Conservation (phyloP, 2,888 invertebrate species). For the Tromatobia lineatoria region DNA sequence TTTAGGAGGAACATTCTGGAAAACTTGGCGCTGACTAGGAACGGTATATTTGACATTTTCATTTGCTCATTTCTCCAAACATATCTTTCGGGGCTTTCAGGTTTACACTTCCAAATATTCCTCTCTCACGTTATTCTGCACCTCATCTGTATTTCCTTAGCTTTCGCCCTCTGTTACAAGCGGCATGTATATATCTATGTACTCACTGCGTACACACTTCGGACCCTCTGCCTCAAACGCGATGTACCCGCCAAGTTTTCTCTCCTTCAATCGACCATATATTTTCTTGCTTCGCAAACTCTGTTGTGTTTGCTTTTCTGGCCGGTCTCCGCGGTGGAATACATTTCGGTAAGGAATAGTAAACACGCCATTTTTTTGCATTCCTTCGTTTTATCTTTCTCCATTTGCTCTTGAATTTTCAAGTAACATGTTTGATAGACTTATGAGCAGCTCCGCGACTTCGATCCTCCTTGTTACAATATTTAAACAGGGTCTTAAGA, state of each 20-base stretch:
- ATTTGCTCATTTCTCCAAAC: constrained; percentile 20
- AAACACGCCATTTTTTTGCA: constrained; percentile 60
- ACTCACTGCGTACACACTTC: constrained; percentile 19
- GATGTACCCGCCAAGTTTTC: neutral
- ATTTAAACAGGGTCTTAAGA: too few relatives aligned
- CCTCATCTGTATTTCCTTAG: constrained; percentile 19
- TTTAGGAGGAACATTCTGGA: neutral
- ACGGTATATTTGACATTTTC: neutral
- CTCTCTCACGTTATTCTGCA: constrained; percentile 21
- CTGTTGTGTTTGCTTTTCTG: constrained; percentile 61
- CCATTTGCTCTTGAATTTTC: neutral
- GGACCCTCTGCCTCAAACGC: constrained; percentile 18
- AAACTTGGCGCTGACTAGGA: neutral
- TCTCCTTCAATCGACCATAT: constrained; percentile 43
- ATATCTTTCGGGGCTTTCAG: constrained; percentile 36
- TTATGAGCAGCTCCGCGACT: neutral
- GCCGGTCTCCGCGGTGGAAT: constrained; percentile 58
- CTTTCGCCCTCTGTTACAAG: constrained; percentile 7
- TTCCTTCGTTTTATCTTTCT: constrained; percentile 35
- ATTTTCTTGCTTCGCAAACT: constrained; percentile 66
- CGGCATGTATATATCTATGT: constrained; percentile 50
- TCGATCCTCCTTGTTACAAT: neutral
- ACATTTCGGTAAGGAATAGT: constrained; percentile 53
- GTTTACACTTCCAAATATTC: constrained; percentile 55
- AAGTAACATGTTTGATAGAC: constrained; percentile 8